Percentiles rank a stretch among this genome's conserved stretches.
phyloP scores from a whole-genome alignment of 2,888 invertebrate species.

The Drosophila ezoana region DNA sequence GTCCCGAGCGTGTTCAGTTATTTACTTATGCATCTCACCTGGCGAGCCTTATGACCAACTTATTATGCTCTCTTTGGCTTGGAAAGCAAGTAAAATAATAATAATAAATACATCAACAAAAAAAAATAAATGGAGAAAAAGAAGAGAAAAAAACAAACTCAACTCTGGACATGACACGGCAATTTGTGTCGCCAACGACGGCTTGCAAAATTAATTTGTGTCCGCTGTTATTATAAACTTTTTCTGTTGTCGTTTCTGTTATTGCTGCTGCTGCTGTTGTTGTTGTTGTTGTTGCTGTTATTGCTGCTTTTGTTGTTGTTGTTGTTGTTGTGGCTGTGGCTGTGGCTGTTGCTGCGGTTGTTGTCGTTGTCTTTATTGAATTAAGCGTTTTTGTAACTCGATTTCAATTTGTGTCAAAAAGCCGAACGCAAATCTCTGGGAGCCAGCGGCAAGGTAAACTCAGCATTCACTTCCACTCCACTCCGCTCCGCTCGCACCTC shows the following conservation, averaged over 20 bases:
- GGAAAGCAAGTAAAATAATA: constrained; percentile 45
- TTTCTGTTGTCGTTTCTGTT: constrained; percentile 37
- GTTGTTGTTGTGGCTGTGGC: constrained; percentile 21
- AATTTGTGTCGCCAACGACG: constrained; percentile 75
- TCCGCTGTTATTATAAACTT: constrained; percentile 73
- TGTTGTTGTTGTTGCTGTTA: constrained; percentile 26
- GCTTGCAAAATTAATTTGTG: constrained; percentile 78
- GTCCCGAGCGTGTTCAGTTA: neutral
- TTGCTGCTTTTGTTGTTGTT: constrained; percentile 18
- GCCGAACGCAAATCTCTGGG: constrained; percentile 44
- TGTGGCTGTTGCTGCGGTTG: constrained; percentile 29
- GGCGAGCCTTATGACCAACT: constrained; percentile 29
- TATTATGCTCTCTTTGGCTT: constrained; percentile 24
- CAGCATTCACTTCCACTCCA: constrained; percentile 2
- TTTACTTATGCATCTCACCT: constrained; percentile 12
- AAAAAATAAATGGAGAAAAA: constrained; percentile 10
- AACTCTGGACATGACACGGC: constrained; percentile 76
- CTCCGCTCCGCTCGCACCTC: neutral
- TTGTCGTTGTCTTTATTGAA: constrained; percentile 65
- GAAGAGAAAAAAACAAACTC: constrained; percentile 52
- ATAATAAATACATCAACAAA: constrained; percentile 26
- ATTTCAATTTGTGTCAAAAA: constrained; percentile 74
- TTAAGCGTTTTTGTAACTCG: constrained; percentile 66
- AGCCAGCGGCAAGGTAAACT: constrained; percentile 64
- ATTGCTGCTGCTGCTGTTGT: constrained; percentile 22